These are phyloP conservation scores for Hybognathus amarus DNA, from an alignment of 2,797 vertebrate genomes.

Conservation along the genomic window DNA sequence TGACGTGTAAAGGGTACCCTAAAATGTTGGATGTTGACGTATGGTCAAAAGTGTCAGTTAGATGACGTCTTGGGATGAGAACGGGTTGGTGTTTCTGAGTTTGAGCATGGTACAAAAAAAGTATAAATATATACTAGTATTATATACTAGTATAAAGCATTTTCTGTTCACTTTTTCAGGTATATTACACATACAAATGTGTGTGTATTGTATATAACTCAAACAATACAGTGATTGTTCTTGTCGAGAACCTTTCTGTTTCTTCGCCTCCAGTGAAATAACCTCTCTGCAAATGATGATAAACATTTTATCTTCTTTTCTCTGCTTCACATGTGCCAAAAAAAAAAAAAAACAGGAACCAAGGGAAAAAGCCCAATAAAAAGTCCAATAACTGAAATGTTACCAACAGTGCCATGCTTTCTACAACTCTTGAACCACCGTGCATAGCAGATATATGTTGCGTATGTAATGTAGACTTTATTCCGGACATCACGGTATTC, in stretches of 20 bases:
- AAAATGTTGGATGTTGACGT: no score
- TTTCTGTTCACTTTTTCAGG: neutral
- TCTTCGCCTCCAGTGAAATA: neutral
- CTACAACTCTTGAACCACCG: neutral
- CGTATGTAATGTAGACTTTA: neutral
- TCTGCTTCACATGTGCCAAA: neutral
- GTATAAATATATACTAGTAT: neutral
- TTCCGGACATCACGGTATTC: no score
- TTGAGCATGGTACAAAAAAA: neutral
- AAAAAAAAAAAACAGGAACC: neutral
- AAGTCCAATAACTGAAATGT: neutral
- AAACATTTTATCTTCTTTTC: neutral
- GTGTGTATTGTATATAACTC: neutral
- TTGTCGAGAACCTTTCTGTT: neutral
- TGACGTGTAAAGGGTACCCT: no score
- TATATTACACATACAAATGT: neutral
- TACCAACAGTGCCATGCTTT: neutral
- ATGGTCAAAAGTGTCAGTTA: no score
- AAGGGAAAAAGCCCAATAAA: neutral
- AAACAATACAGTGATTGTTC: neutral
- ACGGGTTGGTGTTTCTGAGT: no score
- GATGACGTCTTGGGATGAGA: no score
- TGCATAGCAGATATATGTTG: neutral
- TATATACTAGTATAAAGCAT: neutral
- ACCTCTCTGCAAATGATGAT: neutral